These are phyloP conservation scores for Rhagium mordax DNA, from an alignment of 2,888 invertebrate species.

Conservation along the genomic window DNA sequence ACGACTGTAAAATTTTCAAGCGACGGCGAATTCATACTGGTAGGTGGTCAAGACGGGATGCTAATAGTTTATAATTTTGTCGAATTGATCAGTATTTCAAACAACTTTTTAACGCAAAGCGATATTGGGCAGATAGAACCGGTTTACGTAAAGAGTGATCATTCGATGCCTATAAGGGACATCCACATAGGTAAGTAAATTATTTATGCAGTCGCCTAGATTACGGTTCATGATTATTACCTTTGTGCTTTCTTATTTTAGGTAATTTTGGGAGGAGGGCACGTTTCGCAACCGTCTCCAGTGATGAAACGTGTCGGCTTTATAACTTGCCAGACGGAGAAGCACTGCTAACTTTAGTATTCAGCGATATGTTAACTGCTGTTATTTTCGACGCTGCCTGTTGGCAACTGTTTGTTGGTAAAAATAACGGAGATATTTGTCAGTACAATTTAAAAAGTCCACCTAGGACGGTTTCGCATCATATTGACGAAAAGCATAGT, in stretches of 20 bases:
- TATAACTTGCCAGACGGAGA: constrained; percentile 83
- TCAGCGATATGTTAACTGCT: constrained; percentile 79
- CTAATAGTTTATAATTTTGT: constrained; percentile 82
- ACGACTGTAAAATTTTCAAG: constrained; percentile 82
- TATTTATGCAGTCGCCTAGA: too few species aligned
- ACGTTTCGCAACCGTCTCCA: constrained; percentile 83
- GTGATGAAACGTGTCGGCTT: constrained; percentile 87
- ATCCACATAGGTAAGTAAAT: constrained; percentile 79
- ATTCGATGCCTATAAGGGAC: constrained; percentile 86
- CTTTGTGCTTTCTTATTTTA: constrained; percentile 42
- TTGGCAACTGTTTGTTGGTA: constrained; percentile 83
- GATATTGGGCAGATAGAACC: constrained; percentile 75
- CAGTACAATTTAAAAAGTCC: constrained; percentile 79
- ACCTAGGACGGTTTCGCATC: constrained; percentile 78
- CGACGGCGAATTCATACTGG: constrained; percentile 84
- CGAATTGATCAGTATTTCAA: constrained; percentile 69
- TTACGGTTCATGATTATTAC: too few species aligned
- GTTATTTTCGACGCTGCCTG: constrained; percentile 81
- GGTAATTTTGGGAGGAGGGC: constrained; percentile 74
- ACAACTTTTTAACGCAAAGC: constrained; percentile 68
- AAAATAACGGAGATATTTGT: constrained; percentile 79
- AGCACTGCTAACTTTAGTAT: constrained; percentile 81
- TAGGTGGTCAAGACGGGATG: constrained; percentile 88
- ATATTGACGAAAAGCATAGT: constrained; percentile 70
- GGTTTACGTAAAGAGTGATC: constrained; percentile 82